Evolutionary conservation across 1,140 invertebrate genomes (phyloP).

Genomic region (Samia ricini): DNA sequence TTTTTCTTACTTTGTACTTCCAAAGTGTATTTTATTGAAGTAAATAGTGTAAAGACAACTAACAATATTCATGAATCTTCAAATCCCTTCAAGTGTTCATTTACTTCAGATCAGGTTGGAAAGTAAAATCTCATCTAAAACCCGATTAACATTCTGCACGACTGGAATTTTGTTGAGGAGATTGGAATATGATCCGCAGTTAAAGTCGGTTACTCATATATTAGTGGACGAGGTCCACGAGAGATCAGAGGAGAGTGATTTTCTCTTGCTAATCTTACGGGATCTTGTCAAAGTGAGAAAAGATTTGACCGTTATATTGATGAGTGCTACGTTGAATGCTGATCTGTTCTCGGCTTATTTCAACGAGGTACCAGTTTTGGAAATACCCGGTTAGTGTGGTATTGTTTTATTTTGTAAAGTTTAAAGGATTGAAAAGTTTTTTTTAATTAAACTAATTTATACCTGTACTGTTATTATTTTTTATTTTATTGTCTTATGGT

Average conservation of each 20-base stretch:
- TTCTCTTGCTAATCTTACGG: conserved; percentile 88
- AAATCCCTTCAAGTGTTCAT: background rate
- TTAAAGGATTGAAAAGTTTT: too few species aligned
- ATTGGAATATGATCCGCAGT: conserved; percentile 84
- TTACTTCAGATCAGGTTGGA: conserved; percentile 79
- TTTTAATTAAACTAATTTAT: too few species aligned
- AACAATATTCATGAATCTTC: background rate
- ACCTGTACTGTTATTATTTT: too few species aligned
- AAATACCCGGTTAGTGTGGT: conserved; percentile 81
- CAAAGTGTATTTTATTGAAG: background rate
- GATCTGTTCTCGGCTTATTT: conserved; percentile 90
- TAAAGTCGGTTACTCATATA: conserved; percentile 86
- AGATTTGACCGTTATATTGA: conserved; percentile 89
- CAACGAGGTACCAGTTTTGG: conserved; percentile 81
- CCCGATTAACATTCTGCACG: conserved; percentile 92
- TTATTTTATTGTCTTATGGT: too few species aligned
- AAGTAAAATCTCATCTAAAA: conserved; percentile 87
- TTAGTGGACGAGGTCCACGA: conserved; percentile 96
- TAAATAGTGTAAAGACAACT: background rate
- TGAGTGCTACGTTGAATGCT: conserved; percentile 93
- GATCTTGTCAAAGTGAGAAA: conserved; percentile 82
- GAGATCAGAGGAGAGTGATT: conserved; percentile 92
- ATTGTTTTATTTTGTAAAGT: background rate
- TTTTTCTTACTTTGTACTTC: too few species aligned
- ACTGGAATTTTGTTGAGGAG: conserved; percentile 92